Evolutionary conservation across 2,888 invertebrate genomes (phyloP).

Genomic region (Andricus curvator): DNA sequence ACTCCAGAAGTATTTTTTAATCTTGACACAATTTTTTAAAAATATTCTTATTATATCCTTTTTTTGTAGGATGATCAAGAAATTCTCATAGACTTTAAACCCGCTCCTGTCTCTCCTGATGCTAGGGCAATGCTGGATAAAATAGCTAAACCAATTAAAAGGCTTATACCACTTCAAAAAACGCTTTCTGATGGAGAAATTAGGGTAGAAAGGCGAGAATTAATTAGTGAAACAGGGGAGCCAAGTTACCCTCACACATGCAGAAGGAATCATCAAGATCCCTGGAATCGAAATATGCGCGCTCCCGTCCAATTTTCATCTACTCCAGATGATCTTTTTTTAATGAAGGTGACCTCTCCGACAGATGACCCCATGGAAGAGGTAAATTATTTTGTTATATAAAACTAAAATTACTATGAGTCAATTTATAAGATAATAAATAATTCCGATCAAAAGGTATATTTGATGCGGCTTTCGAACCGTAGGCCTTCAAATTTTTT

Average conservation of each 20-base stretch:
- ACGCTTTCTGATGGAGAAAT: conserved; percentile 91
- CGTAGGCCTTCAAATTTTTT: too few species aligned
- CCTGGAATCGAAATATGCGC: conserved; percentile 71
- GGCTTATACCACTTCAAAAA: conserved; percentile 83
- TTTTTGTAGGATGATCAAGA: conserved; percentile 82
- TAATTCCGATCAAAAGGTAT: too few species aligned
- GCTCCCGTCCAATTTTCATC: conserved; percentile 76
- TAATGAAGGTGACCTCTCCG: conserved; percentile 69
- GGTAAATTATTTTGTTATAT: conserved; percentile 57
- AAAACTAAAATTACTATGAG: too few species aligned
- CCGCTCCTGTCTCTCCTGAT: conserved; percentile 84
- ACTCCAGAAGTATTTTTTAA: too few species aligned
- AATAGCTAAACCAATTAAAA: conserved; percentile 75
- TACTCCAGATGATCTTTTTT: conserved; percentile 75
- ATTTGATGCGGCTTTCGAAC: too few species aligned
- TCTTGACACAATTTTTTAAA: too few species aligned
- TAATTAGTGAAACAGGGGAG: conserved; percentile 76
- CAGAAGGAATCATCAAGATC: conserved; percentile 74
- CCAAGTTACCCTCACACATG: conserved; percentile 77
- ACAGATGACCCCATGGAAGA: conserved; percentile 74
- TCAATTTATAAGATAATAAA: too few species aligned
- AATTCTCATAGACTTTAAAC: conserved; percentile 93
- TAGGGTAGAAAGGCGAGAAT: conserved; percentile 78
- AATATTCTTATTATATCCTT: too few species aligned
- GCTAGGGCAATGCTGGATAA: conserved; percentile 78